Evolutionary conservation across 2,888 invertebrate genomes (phyloP), one percentile per base, ranked within the genome.

Genomic region (Watsonalla cultraria): DNA sequence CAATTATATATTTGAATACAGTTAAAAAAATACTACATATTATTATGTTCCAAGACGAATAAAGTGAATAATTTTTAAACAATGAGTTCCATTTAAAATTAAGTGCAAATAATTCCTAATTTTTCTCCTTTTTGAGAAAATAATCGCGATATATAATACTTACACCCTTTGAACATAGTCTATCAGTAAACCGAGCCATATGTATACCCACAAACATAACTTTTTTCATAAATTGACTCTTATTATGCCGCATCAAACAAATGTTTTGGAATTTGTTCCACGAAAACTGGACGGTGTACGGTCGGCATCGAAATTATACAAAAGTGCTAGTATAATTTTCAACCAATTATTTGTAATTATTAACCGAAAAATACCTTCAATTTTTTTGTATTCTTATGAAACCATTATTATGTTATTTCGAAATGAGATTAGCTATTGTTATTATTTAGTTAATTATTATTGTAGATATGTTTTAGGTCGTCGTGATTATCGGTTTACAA

Each of bases 181-280:
- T 47, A 47, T 47, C 47, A 47, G 35, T 7, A 35, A 7, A 53
- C 48, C 52, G 54, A 35, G 61, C 59, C 62, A 55, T 66, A 65
- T 68, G 70, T 67, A 68, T 66, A 64, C 68, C 65, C 72, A 76
- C 74, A 76, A 78, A 75, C 68, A 78, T 76, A 78, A 78, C 71
- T 86, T 86, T 48, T 84, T 82, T 86, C 79, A 86, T 90, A 90
- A 42, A 90, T 90, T 87, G 87, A 73, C 72, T 76, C 88, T 88
- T 86, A 90, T 90, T 90, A 90, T 81, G 76, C 76, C 78, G 84
- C 89, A 90, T 89, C 89, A 90, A 86, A 90, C 88, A 87, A 90
- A 89, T 86, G 89, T 77, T 84, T 78, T 68, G 85, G 88, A 86
- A 87, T 89, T 84, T 72, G 79, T 90, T 90, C 90, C 87, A 81